A percentile compares a stretch with the other conserved stretches of the same genome.
phyloP scores from a whole-genome alignment of 2,113 vertebrate species.

The Rhipidura dahli region DNA sequence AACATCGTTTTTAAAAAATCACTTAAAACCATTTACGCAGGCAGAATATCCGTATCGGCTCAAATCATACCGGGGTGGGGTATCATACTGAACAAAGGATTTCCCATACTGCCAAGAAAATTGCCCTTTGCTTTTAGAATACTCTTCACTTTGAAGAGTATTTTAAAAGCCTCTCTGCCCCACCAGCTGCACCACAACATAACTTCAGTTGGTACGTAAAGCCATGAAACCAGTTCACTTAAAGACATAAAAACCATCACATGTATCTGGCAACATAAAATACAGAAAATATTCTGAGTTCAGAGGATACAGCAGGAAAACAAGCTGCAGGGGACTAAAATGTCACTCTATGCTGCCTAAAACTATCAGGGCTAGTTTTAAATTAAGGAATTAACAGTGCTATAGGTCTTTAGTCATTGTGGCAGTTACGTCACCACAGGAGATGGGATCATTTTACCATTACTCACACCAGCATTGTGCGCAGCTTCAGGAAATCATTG shows the following conservation, averaged over 20 bases:
- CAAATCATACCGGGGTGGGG: not conserved
- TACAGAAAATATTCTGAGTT: not conserved
- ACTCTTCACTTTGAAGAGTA: not conserved
- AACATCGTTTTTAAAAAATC: not conserved
- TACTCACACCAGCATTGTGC: conserved; percentile 88
- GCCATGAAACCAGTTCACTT: not conserved
- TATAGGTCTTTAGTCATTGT: not conserved
- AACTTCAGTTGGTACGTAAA: not conserved
- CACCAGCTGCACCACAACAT: not conserved
- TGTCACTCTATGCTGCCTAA: not conserved
- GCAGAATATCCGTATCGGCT: not conserved
- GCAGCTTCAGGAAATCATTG: conserved; percentile 90
- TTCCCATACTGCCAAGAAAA: not conserved
- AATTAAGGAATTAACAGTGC: not conserved
- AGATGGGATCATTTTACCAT: not conserved
- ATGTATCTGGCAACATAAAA: not conserved
- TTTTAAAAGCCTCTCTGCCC: not conserved
- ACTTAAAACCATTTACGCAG: not conserved
- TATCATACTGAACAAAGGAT: not conserved
- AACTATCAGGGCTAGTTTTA: not conserved
- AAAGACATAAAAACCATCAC: not conserved
- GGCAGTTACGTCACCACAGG: not conserved
- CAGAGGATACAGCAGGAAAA: not conserved
- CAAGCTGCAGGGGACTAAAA: not conserved
- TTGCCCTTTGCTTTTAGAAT: not conserved